Percentiles rank a stretch among this genome's conserved stretches.
These are phyloP conservation scores for Ceraclea dissimilis DNA, from an alignment of 2,888 invertebrate genomes.

Conservation along the genomic window DNA sequence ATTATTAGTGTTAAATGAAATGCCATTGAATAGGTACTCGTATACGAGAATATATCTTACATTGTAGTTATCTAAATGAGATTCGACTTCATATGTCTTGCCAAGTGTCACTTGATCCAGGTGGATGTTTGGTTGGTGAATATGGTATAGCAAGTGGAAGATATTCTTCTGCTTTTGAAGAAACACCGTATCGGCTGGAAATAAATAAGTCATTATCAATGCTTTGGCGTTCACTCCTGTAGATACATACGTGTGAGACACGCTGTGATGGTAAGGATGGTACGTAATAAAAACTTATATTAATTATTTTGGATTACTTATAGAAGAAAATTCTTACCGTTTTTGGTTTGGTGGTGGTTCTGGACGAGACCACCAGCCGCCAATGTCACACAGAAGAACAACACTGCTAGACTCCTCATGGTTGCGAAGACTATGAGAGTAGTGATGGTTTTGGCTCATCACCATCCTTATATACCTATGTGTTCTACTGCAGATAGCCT, in stretches of 20 bases:
- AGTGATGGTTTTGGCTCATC: background rate
- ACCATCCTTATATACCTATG: background rate
- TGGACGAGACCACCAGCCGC: conserved; percentile 19
- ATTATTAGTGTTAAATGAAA: no score
- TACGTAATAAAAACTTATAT: background rate
- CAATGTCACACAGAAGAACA: conserved; percentile 22
- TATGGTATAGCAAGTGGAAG: conserved; percentile 46
- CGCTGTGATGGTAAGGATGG: no score
- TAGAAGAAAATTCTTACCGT: conserved; percentile 22
- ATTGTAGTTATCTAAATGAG: conserved; percentile 20
- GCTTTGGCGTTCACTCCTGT: no score
- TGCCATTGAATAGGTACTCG: no score
- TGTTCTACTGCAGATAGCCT: background rate
- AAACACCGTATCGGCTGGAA: conserved; percentile 47
- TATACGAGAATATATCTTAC: conserved; percentile 34
- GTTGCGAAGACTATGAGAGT: conserved; percentile 1
- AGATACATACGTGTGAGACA: no score
- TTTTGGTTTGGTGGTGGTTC: conserved; percentile 14
- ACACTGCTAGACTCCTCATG: conserved; percentile 17
- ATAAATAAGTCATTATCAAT: no score
- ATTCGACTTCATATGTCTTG: conserved; percentile 44
- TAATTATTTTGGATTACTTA: no score
- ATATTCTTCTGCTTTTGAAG: conserved; percentile 45
- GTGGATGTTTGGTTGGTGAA: conserved; percentile 53
- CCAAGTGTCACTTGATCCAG: conserved; percentile 45